Evolutionary conservation across 2,797 vertebrate genomes (phyloP).

Genomic region (Lutjanus argentimaculatus): DNA sequence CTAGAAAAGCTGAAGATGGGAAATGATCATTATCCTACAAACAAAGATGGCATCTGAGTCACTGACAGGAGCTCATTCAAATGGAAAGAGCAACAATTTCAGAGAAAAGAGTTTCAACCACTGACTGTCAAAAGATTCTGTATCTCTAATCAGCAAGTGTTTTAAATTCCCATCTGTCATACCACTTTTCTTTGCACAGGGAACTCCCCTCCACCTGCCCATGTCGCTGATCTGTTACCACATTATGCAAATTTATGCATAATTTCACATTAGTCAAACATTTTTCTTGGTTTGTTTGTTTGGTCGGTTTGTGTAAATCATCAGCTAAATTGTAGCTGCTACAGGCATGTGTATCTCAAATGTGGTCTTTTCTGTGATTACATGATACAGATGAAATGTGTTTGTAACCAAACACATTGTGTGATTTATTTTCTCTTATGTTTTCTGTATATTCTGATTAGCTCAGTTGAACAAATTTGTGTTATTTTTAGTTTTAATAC

Average conservation of each 20-base stretch:
- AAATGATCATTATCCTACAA: not conserved
- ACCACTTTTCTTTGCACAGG: constrained; percentile 9
- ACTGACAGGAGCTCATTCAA: constrained; percentile 1
- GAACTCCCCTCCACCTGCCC: constrained; percentile 1
- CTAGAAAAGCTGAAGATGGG: not conserved
- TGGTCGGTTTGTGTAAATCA: not conserved
- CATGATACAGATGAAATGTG: not conserved
- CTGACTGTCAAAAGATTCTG: not conserved
- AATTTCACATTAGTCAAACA: constrained; percentile 8
- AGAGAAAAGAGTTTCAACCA: constrained; percentile 19
- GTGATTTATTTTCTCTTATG: no score
- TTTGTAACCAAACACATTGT: not conserved
- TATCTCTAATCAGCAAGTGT: not conserved
- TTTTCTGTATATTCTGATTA: not conserved
- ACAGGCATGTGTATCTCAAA: not conserved
- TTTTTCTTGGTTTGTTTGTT: constrained; percentile 10
- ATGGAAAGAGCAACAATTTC: not conserved
- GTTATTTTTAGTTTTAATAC: not conserved
- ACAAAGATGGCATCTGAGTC: not conserved
- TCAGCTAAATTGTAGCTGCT: not conserved
- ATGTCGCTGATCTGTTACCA: not conserved
- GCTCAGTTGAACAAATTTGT: not conserved
- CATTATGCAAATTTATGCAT: constrained; percentile 18
- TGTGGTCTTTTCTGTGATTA: not conserved
- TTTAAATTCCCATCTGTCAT: constrained; percentile 23